Evolutionary conservation across 2,797 vertebrate genomes (phyloP).

Genomic region (Thaleichthys pacificus): DNA sequence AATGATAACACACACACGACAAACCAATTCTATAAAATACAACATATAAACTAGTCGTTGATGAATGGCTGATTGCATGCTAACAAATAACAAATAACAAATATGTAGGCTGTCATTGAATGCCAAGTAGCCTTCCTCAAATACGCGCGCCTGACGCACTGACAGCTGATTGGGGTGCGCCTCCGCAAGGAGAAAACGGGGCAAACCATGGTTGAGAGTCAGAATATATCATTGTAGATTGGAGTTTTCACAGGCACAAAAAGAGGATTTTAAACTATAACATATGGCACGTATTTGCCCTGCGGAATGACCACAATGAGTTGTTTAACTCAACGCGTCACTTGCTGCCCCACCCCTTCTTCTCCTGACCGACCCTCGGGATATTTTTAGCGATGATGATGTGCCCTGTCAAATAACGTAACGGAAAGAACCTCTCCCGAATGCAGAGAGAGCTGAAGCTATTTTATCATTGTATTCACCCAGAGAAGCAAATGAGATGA

Average conservation of each 20-base stretch:
- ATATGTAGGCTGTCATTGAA: not conserved
- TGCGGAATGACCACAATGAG: not conserved
- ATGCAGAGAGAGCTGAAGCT: conserved; percentile 13
- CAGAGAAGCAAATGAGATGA: conserved; percentile 52
- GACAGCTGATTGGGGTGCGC: conserved; percentile 48
- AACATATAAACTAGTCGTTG: not conserved
- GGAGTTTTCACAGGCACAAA: not conserved
- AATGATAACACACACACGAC: not conserved
- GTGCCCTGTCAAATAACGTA: conserved; percentile 68
- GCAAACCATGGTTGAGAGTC: not conserved
- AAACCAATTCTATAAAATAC: not conserved
- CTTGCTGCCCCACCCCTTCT: conserved; percentile 61
- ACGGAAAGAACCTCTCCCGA: conserved; percentile 66
- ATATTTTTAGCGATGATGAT: conserved; percentile 78
- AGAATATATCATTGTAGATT: not conserved
- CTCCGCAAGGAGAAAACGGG: not conserved
- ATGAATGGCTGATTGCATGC: not conserved
- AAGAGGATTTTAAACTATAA: not conserved
- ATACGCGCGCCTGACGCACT: conserved; percentile 61
- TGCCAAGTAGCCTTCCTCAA: conserved; percentile 4
- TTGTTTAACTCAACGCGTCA: conserved; percentile 12
- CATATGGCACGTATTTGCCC: not conserved
- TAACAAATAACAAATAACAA: not conserved
- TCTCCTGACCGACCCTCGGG: conserved; percentile 69
- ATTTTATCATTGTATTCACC: conserved; percentile 23